Percentiles rank a stretch among this genome's conserved stretches.
phyloP scores from a whole-genome alignment of 1,140 invertebrate species.

The Anadara kagoshimensis region DNA sequence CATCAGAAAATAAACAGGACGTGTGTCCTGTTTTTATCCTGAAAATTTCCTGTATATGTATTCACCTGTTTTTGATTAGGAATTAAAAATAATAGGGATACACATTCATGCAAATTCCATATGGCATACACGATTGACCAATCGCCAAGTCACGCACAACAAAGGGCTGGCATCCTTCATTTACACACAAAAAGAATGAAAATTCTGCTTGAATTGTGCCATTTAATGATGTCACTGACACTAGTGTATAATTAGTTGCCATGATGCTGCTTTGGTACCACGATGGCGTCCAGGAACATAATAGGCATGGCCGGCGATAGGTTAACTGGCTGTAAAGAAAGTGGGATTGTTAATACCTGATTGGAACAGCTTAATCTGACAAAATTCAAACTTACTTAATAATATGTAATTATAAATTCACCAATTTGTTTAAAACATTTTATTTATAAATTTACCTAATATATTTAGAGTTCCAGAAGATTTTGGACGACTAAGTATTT shows the following conservation, averaged over 20 bases:
- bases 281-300: too few relatives aligned
- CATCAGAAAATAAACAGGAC: neutral
- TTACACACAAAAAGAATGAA: too few relatives aligned
- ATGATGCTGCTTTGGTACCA: too few relatives aligned
- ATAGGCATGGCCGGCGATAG: too few relatives aligned
- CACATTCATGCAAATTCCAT: too few relatives aligned
- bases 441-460: constrained; percentile 70
- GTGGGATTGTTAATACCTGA: neutral
- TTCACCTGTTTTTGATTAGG: too few relatives aligned
- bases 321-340: neutral
- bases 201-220: too few relatives aligned
- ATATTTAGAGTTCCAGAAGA: constrained; percentile 87
- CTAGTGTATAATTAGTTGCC: too few relatives aligned
- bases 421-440: neutral
- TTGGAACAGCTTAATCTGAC: neutral
- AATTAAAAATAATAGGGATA: too few relatives aligned
- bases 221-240: too few relatives aligned
- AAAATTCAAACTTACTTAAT: neutral
- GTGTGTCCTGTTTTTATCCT: neutral
- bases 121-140: neutral
- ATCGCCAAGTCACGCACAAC: neutral
- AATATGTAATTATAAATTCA: neutral
- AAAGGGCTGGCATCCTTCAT: neutral
- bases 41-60: neutral
- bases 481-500: constrained; percentile 89